phyloP scores from a whole-genome alignment of 1,140 invertebrate species.

The Leptinotarsa defecta region DNA sequence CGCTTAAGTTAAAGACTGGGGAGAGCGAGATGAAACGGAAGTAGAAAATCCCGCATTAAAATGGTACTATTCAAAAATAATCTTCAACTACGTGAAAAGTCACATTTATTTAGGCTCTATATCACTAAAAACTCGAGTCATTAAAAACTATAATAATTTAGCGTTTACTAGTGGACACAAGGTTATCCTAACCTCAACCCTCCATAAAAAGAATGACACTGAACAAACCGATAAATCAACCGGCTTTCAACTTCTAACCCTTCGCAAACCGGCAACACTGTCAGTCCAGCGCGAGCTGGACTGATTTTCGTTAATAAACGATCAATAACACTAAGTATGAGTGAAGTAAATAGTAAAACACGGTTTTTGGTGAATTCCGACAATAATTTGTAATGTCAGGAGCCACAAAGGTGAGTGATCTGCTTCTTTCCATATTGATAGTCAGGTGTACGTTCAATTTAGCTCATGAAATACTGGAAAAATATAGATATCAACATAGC shows the following conservation, averaged over 20 bases:
- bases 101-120: too few relatives aligned
- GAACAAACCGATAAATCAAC: too few relatives aligned
- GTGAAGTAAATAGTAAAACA: neutral
- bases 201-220: too few relatives aligned
- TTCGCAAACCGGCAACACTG: conserved; percentile 15
- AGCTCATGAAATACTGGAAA: neutral
- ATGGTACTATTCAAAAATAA: too few relatives aligned
- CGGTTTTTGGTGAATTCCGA: conserved; percentile 7
- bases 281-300: conserved; percentile 8
- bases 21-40: too few relatives aligned
- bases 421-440: neutral
- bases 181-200: too few relatives aligned
- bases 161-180: too few relatives aligned
- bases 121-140: too few relatives aligned
- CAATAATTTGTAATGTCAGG: conserved; percentile 11
- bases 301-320: conserved; percentile 20
- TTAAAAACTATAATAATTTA: too few relatives aligned
- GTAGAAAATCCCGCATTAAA: too few relatives aligned
- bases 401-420: conserved; percentile 15
- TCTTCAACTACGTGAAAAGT: too few relatives aligned
- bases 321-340: conserved; percentile 25
- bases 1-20: too few relatives aligned
- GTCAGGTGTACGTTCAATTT: neutral
- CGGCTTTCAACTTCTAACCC: neutral
- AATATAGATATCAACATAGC: neutral